Conservation (phyloP, 2,113 vertebrate species). For the Accipiter virgatus region DNA sequence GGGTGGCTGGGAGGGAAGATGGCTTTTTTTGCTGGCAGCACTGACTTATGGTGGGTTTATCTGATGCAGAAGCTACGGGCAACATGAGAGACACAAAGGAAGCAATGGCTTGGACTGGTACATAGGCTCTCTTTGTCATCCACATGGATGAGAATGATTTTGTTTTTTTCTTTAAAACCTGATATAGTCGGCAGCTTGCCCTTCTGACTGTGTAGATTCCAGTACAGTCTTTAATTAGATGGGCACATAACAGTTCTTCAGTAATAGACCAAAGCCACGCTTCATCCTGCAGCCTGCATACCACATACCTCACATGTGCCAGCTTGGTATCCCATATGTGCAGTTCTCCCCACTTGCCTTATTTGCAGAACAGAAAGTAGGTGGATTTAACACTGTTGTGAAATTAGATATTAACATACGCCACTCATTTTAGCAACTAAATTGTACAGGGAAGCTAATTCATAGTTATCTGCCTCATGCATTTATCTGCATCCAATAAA, state of each 20-base stretch:
- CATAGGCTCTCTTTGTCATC: not conserved
- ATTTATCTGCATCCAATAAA: not conserved
- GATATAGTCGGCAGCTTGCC: not conserved
- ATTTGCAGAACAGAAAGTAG: slow-evolving; percentile 17
- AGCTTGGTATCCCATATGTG: not conserved
- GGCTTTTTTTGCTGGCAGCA: not conserved
- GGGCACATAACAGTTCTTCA: not conserved
- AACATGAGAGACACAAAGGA: not conserved
- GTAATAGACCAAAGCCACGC: not conserved
- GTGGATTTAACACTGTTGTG: slow-evolving; percentile 8
- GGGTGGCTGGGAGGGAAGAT: not conserved
- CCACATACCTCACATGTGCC: not conserved
- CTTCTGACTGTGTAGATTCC: not conserved
- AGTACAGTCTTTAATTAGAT: not conserved
- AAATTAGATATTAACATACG: not conserved
- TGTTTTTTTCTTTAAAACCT: not conserved
- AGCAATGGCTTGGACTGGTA: not conserved
- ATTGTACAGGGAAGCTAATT: not conserved
- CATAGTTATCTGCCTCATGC: not conserved
- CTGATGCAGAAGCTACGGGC: not conserved
- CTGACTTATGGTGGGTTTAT: not conserved
- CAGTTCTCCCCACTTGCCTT: not conserved
- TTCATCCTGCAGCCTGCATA: not conserved
- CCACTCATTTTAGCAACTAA: not conserved
- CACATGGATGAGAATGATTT: not conserved